Evolutionary conservation across 30 jellyfish, hydroid and myxozoan species (phyloP).

Genomic region (Calvadosia cruxmelitensis): DNA sequence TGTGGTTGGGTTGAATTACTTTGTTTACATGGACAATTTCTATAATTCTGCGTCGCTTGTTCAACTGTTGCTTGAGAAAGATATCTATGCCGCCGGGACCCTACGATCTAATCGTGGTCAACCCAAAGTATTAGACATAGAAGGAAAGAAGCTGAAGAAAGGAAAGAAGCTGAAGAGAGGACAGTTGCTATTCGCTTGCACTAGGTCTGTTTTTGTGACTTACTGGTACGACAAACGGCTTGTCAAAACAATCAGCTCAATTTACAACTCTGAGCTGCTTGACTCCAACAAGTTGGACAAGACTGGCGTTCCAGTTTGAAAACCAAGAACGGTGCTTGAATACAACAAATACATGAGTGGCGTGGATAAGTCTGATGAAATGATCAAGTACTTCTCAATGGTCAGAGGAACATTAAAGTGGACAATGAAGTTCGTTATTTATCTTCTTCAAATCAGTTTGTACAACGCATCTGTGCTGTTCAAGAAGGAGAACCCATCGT

Average conservation of each 20-base stretch:
- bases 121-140: too few species aligned
- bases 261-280: not conserved
- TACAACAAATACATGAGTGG: too few species aligned
- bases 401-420: too few species aligned
- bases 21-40: not conserved
- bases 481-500: too few species aligned
- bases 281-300: not conserved
- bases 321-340: too few species aligned
- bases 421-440: too few species aligned
- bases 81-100: not conserved
- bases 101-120: not conserved
- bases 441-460: too few species aligned
- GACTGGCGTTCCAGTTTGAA: too few species aligned
- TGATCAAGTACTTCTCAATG: too few species aligned
- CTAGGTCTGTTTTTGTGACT: not conserved
- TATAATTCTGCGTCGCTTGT: not conserved
- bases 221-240: not conserved
- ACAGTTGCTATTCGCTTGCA: not conserved
- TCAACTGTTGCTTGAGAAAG: not conserved
- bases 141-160: not conserved
- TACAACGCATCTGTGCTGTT: too few species aligned
- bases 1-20: too few species aligned
- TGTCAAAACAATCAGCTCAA: not conserved
- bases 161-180: not conserved
- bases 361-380: too few species aligned